Percentiles rank a stretch among this genome's conserved stretches.
phyloP scores from a whole-genome alignment of 2,113 vertebrate species.

The Chloropsis cyanopogon region DNA sequence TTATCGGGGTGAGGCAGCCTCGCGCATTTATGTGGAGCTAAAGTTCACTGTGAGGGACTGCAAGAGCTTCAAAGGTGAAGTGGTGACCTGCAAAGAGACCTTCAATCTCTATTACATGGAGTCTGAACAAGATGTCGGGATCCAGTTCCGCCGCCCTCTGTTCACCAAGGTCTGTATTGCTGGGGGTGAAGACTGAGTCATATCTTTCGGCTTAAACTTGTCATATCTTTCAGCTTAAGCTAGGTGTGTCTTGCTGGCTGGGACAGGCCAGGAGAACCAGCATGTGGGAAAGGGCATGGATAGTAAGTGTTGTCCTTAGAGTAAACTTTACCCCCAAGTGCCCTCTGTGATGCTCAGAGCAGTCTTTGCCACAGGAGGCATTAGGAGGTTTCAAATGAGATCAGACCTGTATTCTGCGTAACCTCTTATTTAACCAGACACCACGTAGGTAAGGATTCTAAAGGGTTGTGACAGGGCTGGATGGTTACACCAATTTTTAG shows the following conservation, averaged over 20 bases:
- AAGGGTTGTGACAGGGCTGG: background rate
- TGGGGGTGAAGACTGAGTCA: background rate
- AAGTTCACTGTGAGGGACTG: constrained; percentile 79
- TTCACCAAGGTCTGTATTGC: constrained; percentile 72
- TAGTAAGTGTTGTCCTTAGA: background rate
- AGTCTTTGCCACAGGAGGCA: background rate
- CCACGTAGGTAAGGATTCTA: background rate
- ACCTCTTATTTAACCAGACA: background rate
- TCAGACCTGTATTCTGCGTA: background rate
- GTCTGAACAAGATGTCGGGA: constrained; percentile 76
- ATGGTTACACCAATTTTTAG: background rate
- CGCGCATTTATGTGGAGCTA: constrained; percentile 69
- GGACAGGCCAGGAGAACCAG: background rate
- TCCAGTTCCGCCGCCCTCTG: constrained; percentile 73
- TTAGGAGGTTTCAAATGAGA: background rate
- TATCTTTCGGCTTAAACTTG: background rate
- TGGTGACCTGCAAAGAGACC: constrained; percentile 78
- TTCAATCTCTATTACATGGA: constrained; percentile 81
- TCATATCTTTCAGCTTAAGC: background rate
- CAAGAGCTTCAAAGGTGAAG: constrained; percentile 74
- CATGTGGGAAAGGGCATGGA: background rate
- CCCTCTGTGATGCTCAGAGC: background rate
- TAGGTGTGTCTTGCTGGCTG: constrained; percentile 14
- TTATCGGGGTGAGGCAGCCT: constrained; percentile 71
- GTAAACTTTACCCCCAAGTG: constrained; percentile 8